These are phyloP conservation scores for Reticulitermes speratus DNA, from an alignment of 1,140 invertebrate genomes.

Conservation along the genomic window DNA sequence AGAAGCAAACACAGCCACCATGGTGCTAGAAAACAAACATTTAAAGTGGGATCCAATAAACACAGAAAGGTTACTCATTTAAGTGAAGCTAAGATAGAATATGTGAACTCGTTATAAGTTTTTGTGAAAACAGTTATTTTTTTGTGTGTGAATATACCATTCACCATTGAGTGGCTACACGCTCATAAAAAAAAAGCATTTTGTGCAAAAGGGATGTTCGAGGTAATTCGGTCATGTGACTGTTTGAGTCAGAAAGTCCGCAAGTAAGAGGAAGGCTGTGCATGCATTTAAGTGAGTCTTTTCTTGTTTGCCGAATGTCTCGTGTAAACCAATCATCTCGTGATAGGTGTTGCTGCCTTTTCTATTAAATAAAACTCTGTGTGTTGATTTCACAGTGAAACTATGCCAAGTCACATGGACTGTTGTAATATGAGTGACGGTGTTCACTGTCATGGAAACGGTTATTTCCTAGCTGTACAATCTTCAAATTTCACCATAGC, in stretches of 20 bases:
- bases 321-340: slow-evolving; percentile 1
- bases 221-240: neutral
- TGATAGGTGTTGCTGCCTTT: slow-evolving; percentile 15
- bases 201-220: neutral
- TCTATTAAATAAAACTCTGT: neutral
- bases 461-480: neutral
- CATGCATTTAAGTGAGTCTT: neutral
- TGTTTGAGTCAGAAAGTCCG: neutral
- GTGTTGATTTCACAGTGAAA: slow-evolving; percentile 22
- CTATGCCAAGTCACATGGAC: neutral
- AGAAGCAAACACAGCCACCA: neutral
- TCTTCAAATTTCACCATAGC: neutral
- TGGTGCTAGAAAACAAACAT: slow-evolving; percentile 20
- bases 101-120: slow-evolving; percentile 6
- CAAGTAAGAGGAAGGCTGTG: neutral
- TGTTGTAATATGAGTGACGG: neutral
- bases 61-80: neutral
- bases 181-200: slow-evolving; percentile 5
- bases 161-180: neutral
- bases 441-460: neutral
- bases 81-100: neutral
- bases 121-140: slow-evolving; percentile 27
- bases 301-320: neutral
- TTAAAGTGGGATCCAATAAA: slow-evolving; percentile 12
- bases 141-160: slow-evolving; percentile 28